Conservation (phyloP, 92 coral and sea anemone genomes). For the Bergia sp. region DNA sequence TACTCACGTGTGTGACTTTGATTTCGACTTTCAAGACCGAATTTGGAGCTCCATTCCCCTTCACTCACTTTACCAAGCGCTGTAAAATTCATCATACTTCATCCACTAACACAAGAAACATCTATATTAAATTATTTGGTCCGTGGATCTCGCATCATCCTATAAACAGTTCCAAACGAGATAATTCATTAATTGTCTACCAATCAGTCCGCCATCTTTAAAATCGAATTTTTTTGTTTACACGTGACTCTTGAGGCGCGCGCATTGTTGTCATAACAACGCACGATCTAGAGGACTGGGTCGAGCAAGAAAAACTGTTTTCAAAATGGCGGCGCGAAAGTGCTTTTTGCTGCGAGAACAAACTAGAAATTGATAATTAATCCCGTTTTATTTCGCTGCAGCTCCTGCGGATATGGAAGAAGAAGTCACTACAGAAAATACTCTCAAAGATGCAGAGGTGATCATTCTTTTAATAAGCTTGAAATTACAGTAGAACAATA, state of each 20-base stretch:
- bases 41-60: conserved; percentile 88
- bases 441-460: conserved; percentile 42
- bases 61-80: conserved; percentile 39
- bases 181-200: not conserved
- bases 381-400: not conserved
- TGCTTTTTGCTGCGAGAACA: not conserved
- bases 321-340: conserved; percentile 87
- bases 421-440: conserved; percentile 19
- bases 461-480: not conserved
- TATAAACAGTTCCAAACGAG: conserved; percentile 2
- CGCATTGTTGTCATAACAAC: conserved; percentile 37
- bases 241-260: conserved; percentile 3
- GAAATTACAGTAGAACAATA: no score
- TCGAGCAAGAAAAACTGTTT: conserved; percentile 25
- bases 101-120: not conserved
- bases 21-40: conserved; percentile 72
- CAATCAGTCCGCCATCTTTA: conserved; percentile 35
- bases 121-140: not conserved
- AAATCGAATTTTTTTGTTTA: conserved; percentile 35
- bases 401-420: not conserved
- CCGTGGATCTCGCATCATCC: not conserved
- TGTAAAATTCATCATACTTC: conserved; percentile 39
- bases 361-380: not conserved
- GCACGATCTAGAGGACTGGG: conserved; percentile 21
- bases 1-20: conserved; percentile 72